Conservation (phyloP, 2,888 invertebrate species). For the Sphaeridia pumilis region DNA sequence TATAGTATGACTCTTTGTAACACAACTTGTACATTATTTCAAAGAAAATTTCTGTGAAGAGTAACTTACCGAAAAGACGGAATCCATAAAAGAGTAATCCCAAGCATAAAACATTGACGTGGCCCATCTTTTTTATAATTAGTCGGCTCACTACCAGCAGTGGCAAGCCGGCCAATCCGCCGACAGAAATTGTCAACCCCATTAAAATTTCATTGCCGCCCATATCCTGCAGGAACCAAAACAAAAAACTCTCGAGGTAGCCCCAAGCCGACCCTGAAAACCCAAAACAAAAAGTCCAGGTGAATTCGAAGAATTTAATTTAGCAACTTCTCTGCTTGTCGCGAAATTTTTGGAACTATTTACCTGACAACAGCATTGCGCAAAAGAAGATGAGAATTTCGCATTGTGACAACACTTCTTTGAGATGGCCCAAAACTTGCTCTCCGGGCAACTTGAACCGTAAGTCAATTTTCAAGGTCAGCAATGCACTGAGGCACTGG, state of each 20-base stretch:
- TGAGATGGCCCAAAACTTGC: conserved; percentile 57
- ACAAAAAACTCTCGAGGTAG: conserved; percentile 67
- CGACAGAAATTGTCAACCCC: conserved; percentile 69
- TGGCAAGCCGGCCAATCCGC: conserved; percentile 62
- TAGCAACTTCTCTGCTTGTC: not conserved
- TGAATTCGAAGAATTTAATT: too few relatives aligned
- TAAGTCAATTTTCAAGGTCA: conserved; percentile 60
- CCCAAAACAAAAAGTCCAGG: conserved; percentile 8
- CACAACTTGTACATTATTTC: not conserved
- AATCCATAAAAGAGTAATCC: conserved; percentile 66
- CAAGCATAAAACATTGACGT: conserved; percentile 63
- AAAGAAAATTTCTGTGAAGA: not conserved
- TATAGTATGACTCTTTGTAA: not conserved
- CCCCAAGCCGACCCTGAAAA: conserved; percentile 65
- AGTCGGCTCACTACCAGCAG: conserved; percentile 64
- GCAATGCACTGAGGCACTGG: conserved; percentile 53
- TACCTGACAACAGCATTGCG: conserved; percentile 60
- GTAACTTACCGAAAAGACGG: conserved; percentile 51
- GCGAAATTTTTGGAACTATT: not conserved
- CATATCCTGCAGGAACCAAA: conserved; percentile 66
- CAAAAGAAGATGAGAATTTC: conserved; percentile 61
- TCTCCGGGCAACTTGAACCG: conserved; percentile 63
- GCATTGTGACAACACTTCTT: conserved; percentile 53
- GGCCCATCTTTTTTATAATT: conserved; percentile 58
- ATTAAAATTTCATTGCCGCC: conserved; percentile 62